Evolutionary conservation across 2,797 vertebrate species (phyloP).

Genomic region (Semaprochilodus insignis): DNA sequence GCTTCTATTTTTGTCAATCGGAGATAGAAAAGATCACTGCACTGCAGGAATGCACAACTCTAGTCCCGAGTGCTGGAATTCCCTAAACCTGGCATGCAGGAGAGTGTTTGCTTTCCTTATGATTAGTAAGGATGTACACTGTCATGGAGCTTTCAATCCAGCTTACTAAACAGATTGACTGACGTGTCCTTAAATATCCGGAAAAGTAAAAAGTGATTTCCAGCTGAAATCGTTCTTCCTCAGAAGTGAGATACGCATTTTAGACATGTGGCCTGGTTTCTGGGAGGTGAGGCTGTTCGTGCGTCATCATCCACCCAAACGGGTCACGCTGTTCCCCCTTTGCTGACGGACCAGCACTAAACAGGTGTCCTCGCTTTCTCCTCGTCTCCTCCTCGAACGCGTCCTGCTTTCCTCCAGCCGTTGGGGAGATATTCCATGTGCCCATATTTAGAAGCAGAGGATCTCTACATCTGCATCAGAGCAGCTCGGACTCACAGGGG

Average conservation of each 20-base stretch:
- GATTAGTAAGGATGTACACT: too few species aligned
- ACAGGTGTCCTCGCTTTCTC: constrained; percentile 29
- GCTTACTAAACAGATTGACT: background rate
- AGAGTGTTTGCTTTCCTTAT: too few species aligned
- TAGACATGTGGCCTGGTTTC: constrained; percentile 39
- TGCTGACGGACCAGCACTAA: background rate
- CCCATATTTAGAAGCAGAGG: constrained; percentile 38
- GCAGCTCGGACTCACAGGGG: background rate
- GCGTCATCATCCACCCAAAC: constrained; percentile 42
- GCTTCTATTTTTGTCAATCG: too few species aligned
- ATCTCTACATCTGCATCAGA: background rate
- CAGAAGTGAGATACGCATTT: background rate
- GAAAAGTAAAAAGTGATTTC: background rate
- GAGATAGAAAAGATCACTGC: too few species aligned
- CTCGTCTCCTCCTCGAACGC: constrained; percentile 4
- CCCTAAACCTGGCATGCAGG: too few species aligned
- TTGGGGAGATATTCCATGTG: constrained; percentile 15
- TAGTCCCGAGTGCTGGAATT: too few species aligned
- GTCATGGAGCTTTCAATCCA: too few species aligned
- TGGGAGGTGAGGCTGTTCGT: constrained; percentile 21
- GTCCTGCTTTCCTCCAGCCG: constrained; percentile 25
- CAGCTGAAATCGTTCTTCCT: background rate
- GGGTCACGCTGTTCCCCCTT: constrained; percentile 47
- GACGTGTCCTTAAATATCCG: too few species aligned
- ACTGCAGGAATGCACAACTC: too few species aligned